Conservation (phyloP, 2,113 vertebrate genomes). For the Vulpes lagopus region DNA sequence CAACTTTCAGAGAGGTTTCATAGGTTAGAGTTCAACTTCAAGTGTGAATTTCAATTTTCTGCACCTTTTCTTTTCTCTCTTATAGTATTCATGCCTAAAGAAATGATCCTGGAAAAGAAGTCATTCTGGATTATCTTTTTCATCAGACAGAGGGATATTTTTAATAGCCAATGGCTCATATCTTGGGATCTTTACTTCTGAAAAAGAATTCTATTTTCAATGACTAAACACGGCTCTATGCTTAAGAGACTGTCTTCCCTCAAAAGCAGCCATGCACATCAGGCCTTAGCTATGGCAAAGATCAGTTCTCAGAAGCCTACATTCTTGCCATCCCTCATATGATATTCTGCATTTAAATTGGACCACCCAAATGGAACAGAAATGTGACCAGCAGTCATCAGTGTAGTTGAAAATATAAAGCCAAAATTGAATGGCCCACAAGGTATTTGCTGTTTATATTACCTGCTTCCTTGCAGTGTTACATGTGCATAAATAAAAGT, state of each 20-base stretch:
- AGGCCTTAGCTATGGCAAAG: background rate
- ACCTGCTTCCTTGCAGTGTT: constrained; percentile 58
- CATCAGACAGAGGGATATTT: background rate
- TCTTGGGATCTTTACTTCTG: background rate
- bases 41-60: constrained; percentile 71
- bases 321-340: background rate
- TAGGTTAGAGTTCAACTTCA: constrained; percentile 43
- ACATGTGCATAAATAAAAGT: constrained; percentile 61
- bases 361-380: constrained; percentile 70
- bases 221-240: background rate
- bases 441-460: constrained; percentile 69
- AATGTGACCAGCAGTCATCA: constrained; percentile 55
- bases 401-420: constrained; percentile 70
- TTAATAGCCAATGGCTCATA: background rate
- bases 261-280: background rate
- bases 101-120: constrained; percentile 11
- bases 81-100: background rate
- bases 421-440: constrained; percentile 16
- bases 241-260: background rate
- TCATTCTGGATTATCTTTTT: constrained; percentile 48
- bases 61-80: constrained; percentile 42
- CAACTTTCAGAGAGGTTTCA: constrained; percentile 61
- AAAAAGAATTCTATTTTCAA: constrained; percentile 47
- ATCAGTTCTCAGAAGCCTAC: constrained; percentile 27
- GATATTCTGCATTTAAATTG: constrained; percentile 60